A percentile compares a stretch with the other conserved stretches of the same genome.
These are phyloP conservation scores for Bradypodion ventrale DNA, from an alignment of 2,797 vertebrate species.

Conservation along the genomic window DNA sequence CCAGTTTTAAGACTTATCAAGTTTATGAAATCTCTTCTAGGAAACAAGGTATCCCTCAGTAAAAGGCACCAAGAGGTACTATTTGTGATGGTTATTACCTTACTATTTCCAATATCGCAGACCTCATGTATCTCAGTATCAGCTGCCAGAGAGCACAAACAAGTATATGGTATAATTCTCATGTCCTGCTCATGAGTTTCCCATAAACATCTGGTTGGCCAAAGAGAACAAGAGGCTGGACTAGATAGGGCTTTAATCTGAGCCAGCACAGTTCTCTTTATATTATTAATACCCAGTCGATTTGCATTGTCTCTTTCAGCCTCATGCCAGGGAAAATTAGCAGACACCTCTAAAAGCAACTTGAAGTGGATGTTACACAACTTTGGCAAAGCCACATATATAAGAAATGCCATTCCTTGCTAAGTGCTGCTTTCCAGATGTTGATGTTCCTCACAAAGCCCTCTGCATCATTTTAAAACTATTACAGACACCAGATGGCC, in stretches of 20 bases:
- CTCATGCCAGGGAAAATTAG: conserved; percentile 25
- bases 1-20: too few relatives aligned
- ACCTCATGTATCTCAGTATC: background rate
- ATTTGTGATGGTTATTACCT: too few relatives aligned
- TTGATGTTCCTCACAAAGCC: conserved; percentile 45
- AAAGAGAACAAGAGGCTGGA: background rate
- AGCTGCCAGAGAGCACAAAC: background rate
- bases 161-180: background rate
- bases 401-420: conserved; percentile 36
- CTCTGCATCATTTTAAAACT: conserved; percentile 36
- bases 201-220: background rate
- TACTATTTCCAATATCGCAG: background rate
- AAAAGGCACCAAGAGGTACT: background rate
- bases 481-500: conserved; percentile 53
- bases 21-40: background rate
- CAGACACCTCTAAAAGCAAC: conserved; percentile 45
- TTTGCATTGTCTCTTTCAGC: background rate
- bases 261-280: background rate
- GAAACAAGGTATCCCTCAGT: background rate
- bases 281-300: background rate
- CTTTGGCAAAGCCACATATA: conserved; percentile 44
- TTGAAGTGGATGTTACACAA: conserved; percentile 48
- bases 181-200: background rate
- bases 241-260: background rate
- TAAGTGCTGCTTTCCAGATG: too few relatives aligned